Base-by-base conservation (phyloP, 2,888 invertebrate species). In the Nomada ferruginata region DNA sequence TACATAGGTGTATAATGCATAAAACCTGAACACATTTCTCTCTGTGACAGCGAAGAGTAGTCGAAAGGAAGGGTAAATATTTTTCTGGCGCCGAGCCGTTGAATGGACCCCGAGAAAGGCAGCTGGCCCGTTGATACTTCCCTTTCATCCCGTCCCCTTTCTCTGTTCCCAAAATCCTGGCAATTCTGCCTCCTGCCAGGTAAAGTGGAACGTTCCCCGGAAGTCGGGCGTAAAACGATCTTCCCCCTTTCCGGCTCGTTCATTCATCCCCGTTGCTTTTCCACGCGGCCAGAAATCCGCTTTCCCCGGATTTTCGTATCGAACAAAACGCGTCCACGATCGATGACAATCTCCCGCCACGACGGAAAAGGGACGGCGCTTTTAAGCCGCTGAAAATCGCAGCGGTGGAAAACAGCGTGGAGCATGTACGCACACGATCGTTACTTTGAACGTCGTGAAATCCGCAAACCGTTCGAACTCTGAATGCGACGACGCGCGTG, bases 191-290 rank as follows among this genome's bases (percentile, higher is more conserved):
- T 44, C 20, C 52, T 20, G 42, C 18, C 79, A 84, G 82, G 79
- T 77, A 82, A 64, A 70, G 64, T 47, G 61, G 76, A 74, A 71
- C 44, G 64, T 74, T 59, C 60, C 47, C 89, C 89, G 90, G 90
- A 90, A 90, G 89, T 89, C 78, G 86, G 57, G 59, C 79, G 88
- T 90, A 89, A 91, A 89, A 79, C 84, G 78, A 87, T 86, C 85
- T 47, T 47, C 57, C 57, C 57, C 70, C 26, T 53, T 64, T 26
- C 85, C 86, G 88, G 90, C 91, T 90, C 90, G 90, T 61, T 60
- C 76, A 89, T 91, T 90, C 77, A 83, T 44, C 23, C 29, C 69
- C 53, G 60, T 63, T 63, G 80, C 70, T 83, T 85, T 36, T 76
- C 75, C 64, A 64, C 50, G 44, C 61, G 29, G 76, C 71, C 71